Evolutionary conservation across 2,113 vertebrate species (phyloP).

Genomic region (Cariama cristata): DNA sequence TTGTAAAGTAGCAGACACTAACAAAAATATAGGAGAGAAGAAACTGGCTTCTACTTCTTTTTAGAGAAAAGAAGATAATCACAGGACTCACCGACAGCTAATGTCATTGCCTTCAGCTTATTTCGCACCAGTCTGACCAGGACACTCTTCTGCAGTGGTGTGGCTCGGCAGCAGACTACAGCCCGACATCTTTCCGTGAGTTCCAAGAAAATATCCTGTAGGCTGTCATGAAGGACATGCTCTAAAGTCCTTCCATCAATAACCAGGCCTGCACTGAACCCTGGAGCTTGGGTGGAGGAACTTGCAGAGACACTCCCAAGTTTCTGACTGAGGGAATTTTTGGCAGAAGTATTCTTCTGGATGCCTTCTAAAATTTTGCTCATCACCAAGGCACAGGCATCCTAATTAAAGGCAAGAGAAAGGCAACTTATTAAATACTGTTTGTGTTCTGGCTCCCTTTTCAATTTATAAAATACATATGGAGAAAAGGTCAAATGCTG

Average conservation of each 20-base stretch:
- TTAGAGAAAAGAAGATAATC: not conserved
- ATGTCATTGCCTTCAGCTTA: constrained; percentile 81
- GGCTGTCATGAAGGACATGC: constrained; percentile 78
- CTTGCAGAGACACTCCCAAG: not conserved
- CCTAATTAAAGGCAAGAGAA: constrained; percentile 74
- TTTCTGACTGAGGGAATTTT: accelerated
- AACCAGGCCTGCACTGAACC: constrained; percentile 74
- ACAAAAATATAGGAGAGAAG: not conserved
- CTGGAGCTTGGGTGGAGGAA: not conserved
- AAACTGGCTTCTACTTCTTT: not conserved
- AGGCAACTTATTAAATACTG: not conserved
- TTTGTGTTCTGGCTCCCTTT: not conserved
- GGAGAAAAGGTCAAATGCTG: not conserved
- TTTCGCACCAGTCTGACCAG: constrained; percentile 80
- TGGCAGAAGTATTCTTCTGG: not conserved
- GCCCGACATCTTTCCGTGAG: constrained; percentile 78
- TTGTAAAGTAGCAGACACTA: not conserved
- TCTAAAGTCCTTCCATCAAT: constrained; percentile 85
- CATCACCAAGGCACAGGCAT: constrained; percentile 81
- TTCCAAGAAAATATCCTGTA: constrained; percentile 78
- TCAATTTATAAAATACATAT: not conserved
- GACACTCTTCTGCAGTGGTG: constrained; percentile 87
- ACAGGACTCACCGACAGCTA: constrained; percentile 84
- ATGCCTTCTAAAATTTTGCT: constrained; percentile 76
- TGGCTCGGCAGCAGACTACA: constrained; percentile 87